These are phyloP conservation scores for Babylonia areolata DNA, from an alignment of 1,140 invertebrate genomes.

Conservation along the genomic window DNA sequence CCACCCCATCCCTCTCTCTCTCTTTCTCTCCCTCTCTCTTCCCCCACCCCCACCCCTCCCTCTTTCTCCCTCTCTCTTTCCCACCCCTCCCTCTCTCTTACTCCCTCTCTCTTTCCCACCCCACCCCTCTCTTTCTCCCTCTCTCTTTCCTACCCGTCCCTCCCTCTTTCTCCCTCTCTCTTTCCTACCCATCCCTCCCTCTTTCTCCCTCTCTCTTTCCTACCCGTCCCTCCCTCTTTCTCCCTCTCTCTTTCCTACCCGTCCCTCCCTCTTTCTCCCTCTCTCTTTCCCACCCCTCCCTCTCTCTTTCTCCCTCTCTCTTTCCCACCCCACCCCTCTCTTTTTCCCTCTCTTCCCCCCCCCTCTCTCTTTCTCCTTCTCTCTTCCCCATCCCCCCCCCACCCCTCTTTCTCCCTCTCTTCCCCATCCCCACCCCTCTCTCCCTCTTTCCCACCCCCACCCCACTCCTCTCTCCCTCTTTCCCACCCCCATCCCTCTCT, in stretches of 20 bases:
- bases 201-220: conserved; percentile 16
- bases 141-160: background rate
- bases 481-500: too few relatives aligned
- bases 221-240: background rate
- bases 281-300: too few relatives aligned
- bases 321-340: background rate
- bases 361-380: conserved; percentile 7
- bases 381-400: background rate
- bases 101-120: background rate
- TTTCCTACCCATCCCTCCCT: background rate
- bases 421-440: background rate
- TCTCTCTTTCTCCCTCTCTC: conserved; percentile 19
- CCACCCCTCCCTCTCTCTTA: background rate
- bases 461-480: background rate
- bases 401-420: conserved; percentile 7
- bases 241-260: background rate
- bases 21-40: background rate
- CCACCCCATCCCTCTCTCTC: background rate
- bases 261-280: background rate
- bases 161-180: too few relatives aligned
- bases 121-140: background rate
- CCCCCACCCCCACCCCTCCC: background rate
- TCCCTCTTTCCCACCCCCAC: background rate
- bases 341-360: too few relatives aligned
- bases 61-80: background rate